Percentiles rank a stretch among this genome's conserved stretches.
Conservation (phyloP, 1,140 invertebrate species). For the Plectus sambesii region DNA sequence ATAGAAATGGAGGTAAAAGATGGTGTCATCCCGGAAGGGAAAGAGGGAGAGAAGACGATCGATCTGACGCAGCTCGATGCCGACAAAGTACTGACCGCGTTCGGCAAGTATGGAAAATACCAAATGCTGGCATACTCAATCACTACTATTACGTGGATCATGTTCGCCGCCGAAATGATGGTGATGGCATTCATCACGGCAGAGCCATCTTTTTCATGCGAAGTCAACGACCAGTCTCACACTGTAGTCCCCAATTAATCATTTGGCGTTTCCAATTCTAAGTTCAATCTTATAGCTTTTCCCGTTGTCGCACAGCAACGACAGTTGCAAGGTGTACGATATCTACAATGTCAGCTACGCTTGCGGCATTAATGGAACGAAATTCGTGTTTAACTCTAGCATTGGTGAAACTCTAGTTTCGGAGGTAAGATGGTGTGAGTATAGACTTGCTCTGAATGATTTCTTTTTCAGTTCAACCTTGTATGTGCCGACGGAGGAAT, state of each 20-base stretch:
- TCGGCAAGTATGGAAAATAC: no score
- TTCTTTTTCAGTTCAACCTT: conserved; percentile 14
- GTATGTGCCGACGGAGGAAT: conserved; percentile 16
- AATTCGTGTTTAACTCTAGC: no score
- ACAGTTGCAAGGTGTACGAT: not conserved
- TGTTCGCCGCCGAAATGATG: conserved; percentile 19
- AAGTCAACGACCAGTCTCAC: no score
- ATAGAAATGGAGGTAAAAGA: no score
- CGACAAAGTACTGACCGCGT: no score
- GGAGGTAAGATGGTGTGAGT: not conserved
- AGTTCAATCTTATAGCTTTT: conserved; percentile 1
- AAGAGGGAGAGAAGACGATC: no score
- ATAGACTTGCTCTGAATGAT: conserved; percentile 5
- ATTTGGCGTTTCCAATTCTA: no score
- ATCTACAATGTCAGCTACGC: no score
- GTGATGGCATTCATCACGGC: conserved; percentile 23
- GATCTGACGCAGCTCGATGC: no score
- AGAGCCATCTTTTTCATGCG: conserved; percentile 12
- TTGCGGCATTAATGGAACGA: no score
- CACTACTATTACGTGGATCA: conserved; percentile 9
- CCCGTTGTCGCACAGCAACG: not conserved
- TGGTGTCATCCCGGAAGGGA: no score
- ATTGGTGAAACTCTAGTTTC: conserved; percentile 1
- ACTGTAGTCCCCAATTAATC: no score
- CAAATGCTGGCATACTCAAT: conserved; percentile 21